Conservation (phyloP, 2,797 vertebrate genomes). For the Columba guinea region DNA sequence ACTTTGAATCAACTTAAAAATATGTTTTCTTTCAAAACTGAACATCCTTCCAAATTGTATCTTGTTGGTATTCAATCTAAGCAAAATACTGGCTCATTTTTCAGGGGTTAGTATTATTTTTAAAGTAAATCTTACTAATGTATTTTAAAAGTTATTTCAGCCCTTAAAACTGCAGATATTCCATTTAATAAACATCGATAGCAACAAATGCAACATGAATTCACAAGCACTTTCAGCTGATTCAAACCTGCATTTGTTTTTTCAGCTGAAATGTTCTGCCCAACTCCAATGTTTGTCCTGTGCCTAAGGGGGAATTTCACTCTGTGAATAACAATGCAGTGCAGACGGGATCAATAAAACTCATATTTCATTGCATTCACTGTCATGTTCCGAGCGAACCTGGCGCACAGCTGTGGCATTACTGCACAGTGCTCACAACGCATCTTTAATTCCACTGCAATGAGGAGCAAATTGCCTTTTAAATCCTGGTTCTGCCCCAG, state of each 20-base stretch:
- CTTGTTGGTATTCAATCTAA: neutral
- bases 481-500: neutral
- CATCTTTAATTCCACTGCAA: neutral
- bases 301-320: neutral
- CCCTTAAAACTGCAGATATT: neutral
- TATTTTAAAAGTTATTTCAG: neutral
- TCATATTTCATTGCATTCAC: neutral
- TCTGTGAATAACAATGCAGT: slow-evolving; percentile 14
- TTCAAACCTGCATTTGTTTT: neutral
- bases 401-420: neutral
- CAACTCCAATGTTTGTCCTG: neutral
- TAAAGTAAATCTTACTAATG: neutral
- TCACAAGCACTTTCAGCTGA: neutral
- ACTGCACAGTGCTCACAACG: neutral
- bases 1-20: neutral
- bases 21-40: neutral
- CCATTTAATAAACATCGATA: neutral
- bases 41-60: neutral
- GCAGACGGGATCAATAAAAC: slow-evolving; percentile 37
- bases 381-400: neutral
- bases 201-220: neutral
- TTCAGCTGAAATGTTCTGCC: neutral
- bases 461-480: neutral
- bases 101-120: neutral
- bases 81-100: neutral